Evolutionary conservation across 92 coral and sea anemone species (phyloP).

Genomic region (Epizoanthus rinbou): DNA sequence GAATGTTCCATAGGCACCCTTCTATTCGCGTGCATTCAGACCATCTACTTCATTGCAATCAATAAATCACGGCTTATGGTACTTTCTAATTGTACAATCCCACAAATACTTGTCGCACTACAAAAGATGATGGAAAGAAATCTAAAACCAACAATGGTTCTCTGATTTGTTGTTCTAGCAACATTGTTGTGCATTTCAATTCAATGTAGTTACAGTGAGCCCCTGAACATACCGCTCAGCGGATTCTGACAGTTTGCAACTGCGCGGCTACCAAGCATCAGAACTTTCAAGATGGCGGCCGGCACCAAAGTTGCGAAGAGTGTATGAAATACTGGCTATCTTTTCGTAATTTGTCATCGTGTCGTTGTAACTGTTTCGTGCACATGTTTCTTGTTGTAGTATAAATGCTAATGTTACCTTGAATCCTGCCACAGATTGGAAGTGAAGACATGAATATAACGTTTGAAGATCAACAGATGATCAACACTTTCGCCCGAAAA

Average conservation of each 20-base stretch:
- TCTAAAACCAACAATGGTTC: not conserved
- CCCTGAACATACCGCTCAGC: not conserved
- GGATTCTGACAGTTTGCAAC: not conserved
- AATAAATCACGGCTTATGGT: not conserved
- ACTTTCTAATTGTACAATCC: slow-evolving; percentile 26
- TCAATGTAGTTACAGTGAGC: not conserved
- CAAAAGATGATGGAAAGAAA: not conserved
- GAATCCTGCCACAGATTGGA: slow-evolving; percentile 51
- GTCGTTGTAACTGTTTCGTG: not conserved
- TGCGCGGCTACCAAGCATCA: slow-evolving; percentile 42
- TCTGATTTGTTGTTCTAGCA: slow-evolving; percentile 12
- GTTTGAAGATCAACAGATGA: slow-evolving; percentile 91
- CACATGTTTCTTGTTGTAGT: not conserved
- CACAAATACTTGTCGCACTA: not conserved
- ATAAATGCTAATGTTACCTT: not conserved
- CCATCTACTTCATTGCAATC: not conserved
- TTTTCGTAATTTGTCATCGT: not conserved
- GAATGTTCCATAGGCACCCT: not conserved
- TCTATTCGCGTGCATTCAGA: not conserved
- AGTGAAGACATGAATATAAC: slow-evolving; percentile 91
- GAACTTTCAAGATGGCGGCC: slow-evolving; percentile 73
- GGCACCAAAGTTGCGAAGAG: slow-evolving; percentile 64
- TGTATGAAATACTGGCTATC: slow-evolving; percentile 15
- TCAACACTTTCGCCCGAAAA: slow-evolving; percentile 93
- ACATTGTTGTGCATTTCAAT: slow-evolving; percentile 17